Conservation (phyloP, 2,113 vertebrate genomes). For the Melanocharis versteri region DNA sequence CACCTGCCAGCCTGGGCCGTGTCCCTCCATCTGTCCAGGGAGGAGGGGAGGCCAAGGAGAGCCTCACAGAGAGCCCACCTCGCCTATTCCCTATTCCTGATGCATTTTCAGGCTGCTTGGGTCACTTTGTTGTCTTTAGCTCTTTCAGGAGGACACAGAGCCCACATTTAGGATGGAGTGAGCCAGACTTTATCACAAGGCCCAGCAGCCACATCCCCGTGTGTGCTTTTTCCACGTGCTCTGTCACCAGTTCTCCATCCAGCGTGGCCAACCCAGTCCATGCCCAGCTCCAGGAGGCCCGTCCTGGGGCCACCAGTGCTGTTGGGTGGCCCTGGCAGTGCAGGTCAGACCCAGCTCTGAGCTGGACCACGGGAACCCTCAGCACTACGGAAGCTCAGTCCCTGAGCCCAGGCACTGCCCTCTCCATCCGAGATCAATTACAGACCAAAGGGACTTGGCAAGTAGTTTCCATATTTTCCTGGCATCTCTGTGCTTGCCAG, state of each 20-base stretch:
- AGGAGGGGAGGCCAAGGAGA: not conserved
- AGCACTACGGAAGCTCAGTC: not conserved
- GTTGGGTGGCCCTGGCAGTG: not conserved
- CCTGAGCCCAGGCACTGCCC: not conserved
- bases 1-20: not conserved
- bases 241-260: not conserved
- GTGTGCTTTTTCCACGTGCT: not conserved
- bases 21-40: not conserved
- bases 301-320: not conserved
- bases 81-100: not conserved
- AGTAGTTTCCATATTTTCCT: not conserved
- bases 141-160: not conserved
- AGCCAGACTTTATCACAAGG: not conserved
- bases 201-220: not conserved
- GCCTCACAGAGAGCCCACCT: not conserved
- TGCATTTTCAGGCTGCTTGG: accelerated
- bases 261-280: not conserved
- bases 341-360: not conserved
- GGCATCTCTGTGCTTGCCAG: not conserved
- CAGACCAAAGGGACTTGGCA: not conserved
- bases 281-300: not conserved
- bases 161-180: accelerated
- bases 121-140: not conserved
- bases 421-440: not conserved
- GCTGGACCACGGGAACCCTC: not conserved